Evolutionary conservation across 30 jellyfish, hydroid and myxozoan species (phyloP), one percentile per base, ranked within the genome.

Genomic region (Turritopsis dohrnii): DNA sequence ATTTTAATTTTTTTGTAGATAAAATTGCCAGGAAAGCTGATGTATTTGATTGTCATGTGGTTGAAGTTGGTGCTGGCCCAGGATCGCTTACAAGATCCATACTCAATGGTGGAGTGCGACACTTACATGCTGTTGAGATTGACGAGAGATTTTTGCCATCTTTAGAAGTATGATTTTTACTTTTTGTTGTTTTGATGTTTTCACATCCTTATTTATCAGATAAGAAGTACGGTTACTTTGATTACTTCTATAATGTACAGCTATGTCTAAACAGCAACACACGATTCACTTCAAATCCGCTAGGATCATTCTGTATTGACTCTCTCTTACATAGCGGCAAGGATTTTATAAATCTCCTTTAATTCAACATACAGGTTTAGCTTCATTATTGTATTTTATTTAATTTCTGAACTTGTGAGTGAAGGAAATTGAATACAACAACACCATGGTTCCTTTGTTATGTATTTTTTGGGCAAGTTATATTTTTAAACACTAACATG

Each of bases 21-120:
- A 90, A 88, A 76, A 87, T 95, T 79, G 96, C 95, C 9, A 80
- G 90, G 30, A 95, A 87, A 75, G 97, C 99, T 65, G 94, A 91
- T 83, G 98, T 95, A 19, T 90, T 90, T 85, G 99, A 95, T 71
- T 87, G 97, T 74, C 96, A 95, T 79, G 99, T 95, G 21, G 84
- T 95, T 74, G 99, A 95, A 85, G 95, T 95, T 66, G 99, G 99
- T 8, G 80, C 99, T 0, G 99, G 99, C 7, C 99, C 99, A 0
- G 99, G 99, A 18, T 95, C 99, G 22, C 77, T 95, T 24, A 90
- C 99, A 65, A 85, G 99, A 52, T 95, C 99, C 26, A 71, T 89
- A 20, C 82, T 95, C 31, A 94, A 88, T 41, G 93, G 83, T 52
- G 96, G 97, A 23, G 94, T 88, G 71, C 76, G 96, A 24, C 97